Evolutionary conservation across 2,113 vertebrate species (phyloP), one percentile per base, ranked within the genome.

Genomic region (Polypterus bichir): DNA sequence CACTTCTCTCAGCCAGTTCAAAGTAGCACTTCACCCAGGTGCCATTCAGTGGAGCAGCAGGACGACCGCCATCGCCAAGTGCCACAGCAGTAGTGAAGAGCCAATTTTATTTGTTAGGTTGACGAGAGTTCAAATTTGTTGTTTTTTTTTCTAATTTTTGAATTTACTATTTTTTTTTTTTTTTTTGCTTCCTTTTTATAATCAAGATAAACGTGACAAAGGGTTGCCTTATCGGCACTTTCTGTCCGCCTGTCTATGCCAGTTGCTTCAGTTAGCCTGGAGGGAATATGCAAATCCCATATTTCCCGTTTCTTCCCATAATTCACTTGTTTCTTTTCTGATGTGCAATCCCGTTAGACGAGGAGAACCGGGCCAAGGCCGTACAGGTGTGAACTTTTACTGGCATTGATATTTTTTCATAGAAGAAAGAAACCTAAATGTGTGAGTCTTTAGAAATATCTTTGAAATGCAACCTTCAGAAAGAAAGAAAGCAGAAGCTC

Each of bases 271-370:
- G 64, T 54, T 55, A 64, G 66, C 66, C 57, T 64, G 46, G 65
- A 71, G 73, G 73, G 69, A 73, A 72, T 74, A 73, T 72, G 73
- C 76, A 74, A 72, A 65, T 69, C 69, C 64, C 65, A 70, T 71
- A 27, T 27, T 27, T 65, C 11, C 58, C 60, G n/a, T 59, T 53
- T 61, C 60, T 57, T 9, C 27, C 59, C 64, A 66, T 48, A 47
- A 65, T 65, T 63, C 56, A 7, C 61, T 62, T 45, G 45, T 66
- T 59, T 58, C 47, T 48, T 47, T 60, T 60, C 48, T 60, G 59
- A 48, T 27, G 57, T 64, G 56, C 9, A 45, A 57, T 57, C 27
- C 62, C 62, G 44, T 27, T 11, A 11, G 7, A 57, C 56, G 46
- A 57, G 7, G 27, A 11, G 4, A 57, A 45, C 6, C 49, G 46